These are phyloP conservation scores for Labeo catla DNA, from an alignment of 2,113 vertebrate species.

Conservation along the genomic window DNA sequence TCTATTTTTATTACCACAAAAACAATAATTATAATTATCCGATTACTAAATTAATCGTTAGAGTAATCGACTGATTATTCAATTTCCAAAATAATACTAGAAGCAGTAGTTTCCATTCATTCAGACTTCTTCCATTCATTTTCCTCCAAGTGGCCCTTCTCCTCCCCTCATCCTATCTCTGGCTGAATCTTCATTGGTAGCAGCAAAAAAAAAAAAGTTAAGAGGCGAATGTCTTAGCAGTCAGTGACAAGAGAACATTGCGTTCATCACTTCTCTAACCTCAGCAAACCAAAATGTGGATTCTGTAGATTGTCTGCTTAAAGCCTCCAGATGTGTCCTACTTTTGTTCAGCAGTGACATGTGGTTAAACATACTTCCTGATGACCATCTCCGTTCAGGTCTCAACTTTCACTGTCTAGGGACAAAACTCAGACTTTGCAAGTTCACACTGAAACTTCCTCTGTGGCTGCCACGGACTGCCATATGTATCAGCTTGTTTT, in stretches of 20 bases:
- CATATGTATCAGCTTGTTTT: slow-evolving; percentile 70
- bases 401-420: slow-evolving; percentile 13
- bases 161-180: not conserved
- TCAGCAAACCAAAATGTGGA: slow-evolving; percentile 20
- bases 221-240: slow-evolving; percentile 5
- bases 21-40: too few species aligned
- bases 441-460: slow-evolving; percentile 29
- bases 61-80: too few species aligned
- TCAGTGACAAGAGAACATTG: not conserved
- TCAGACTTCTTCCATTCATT: not conserved
- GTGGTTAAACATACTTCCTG: slow-evolving; percentile 26
- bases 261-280: not conserved
- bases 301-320: slow-evolving; percentile 9
- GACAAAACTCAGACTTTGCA: not conserved
- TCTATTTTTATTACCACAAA: too few species aligned
- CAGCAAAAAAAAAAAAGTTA: not conserved
- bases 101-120: not conserved
- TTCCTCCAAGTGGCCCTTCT: not conserved
- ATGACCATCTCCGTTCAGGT: slow-evolving; percentile 24
- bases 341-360: slow-evolving; percentile 28
- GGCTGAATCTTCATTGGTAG: slow-evolving; percentile 12
- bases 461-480: slow-evolving; percentile 30
- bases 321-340: slow-evolving; percentile 37
- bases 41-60: too few species aligned
- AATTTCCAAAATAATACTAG: too few species aligned